A percentile compares a stretch with the other conserved stretches of the same genome.
phyloP scores from a whole-genome alignment of 2,797 vertebrate species.

The Masticophis lateralis region DNA sequence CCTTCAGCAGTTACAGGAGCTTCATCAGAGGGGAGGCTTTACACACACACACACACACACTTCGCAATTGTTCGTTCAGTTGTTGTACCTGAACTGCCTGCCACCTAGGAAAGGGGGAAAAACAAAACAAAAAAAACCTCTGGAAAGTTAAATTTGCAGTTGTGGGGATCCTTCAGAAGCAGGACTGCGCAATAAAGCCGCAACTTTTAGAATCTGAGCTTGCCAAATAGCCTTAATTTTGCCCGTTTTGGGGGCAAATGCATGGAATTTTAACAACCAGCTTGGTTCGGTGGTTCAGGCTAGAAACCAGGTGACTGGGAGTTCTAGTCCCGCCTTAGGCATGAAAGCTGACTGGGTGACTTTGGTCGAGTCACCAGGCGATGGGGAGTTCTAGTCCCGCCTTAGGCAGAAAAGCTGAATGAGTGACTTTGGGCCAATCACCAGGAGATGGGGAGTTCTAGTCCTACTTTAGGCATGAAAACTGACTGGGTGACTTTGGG shows the following conservation, averaged over 20 bases:
- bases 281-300: background rate
- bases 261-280: background rate
- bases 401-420: no score
- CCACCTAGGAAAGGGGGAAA: background rate
- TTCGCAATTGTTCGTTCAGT: background rate
- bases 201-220: background rate
- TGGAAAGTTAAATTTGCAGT: background rate
- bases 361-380: no score
- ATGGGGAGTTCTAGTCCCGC: no score
- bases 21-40: background rate
- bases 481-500: no score
- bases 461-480: no score
- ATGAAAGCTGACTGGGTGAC: no score
- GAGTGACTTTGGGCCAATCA: no score
- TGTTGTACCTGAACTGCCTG: background rate
- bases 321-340: no score
- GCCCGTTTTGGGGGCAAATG: background rate
- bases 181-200: background rate
- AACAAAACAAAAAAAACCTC: background rate
- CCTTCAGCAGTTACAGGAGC: no score
- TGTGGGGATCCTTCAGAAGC: background rate
- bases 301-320: background rate
- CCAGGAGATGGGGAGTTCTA: no score
- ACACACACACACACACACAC: no score
- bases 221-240: background rate